phyloP scores from a whole-genome alignment of 2,113 vertebrate genomes.

The Beaufortia kweichowensis region DNA sequence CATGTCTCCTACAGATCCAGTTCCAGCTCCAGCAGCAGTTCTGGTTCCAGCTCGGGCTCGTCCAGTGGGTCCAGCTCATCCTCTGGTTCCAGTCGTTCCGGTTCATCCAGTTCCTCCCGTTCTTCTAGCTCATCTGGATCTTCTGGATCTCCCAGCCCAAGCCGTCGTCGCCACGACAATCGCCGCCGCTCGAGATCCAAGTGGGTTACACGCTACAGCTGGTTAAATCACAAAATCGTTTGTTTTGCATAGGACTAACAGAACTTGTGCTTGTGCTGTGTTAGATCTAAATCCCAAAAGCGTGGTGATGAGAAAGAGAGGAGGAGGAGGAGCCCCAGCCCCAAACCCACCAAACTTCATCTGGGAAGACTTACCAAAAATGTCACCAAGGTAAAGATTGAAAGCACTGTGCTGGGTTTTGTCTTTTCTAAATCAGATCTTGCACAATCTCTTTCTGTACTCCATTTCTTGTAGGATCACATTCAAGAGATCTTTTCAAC shows the following conservation, averaged over 20 bases:
- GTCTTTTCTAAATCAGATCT: too few relatives aligned
- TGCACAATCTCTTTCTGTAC: background rate
- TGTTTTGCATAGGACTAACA: background rate
- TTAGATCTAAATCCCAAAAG: slow-evolving; percentile 93
- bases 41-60: slow-evolving; percentile 93
- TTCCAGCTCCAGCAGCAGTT: slow-evolving; percentile 92
- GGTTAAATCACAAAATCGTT: too few relatives aligned
- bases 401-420: background rate
- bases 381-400: slow-evolving; percentile 86
- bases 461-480: slow-evolving; percentile 80
- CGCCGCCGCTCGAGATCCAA: slow-evolving; percentile 89
- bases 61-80: slow-evolving; percentile 96
- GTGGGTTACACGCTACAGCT: slow-evolving; percentile 68
- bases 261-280: background rate
- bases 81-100: slow-evolving; percentile 90
- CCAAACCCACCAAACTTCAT: slow-evolving; percentile 93
- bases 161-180: slow-evolving; percentile 90
- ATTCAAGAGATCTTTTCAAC: slow-evolving; percentile 97
- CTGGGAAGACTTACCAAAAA: slow-evolving; percentile 93
- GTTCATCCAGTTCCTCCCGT: slow-evolving; percentile 89
- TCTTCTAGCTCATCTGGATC: slow-evolving; percentile 95
- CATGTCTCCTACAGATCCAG: slow-evolving; percentile 74
- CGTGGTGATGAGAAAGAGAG: slow-evolving; percentile 93
- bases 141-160: slow-evolving; percentile 90
- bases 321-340: slow-evolving; percentile 89